A percentile compares a stretch with the other conserved stretches of the same genome.
Conservation (phyloP, 2,797 vertebrate genomes). For the Hydrophis major region DNA sequence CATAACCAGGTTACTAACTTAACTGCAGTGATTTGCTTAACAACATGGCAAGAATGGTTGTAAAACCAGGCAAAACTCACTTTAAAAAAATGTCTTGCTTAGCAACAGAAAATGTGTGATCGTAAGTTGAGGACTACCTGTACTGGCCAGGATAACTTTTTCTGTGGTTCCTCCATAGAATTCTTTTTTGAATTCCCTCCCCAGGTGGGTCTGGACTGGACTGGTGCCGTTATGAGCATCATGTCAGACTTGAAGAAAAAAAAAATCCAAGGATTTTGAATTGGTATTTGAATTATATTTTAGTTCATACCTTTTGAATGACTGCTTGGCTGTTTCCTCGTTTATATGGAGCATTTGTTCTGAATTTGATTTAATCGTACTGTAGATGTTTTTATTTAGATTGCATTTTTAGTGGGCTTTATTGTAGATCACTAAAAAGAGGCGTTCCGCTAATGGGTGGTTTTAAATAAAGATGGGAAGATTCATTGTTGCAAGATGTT, state of each 20-base stretch:
- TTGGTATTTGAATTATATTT: not conserved
- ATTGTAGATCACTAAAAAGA: not conserved
- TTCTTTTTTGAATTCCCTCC: not conserved
- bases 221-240: not conserved
- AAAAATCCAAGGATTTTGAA: too few species aligned
- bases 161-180: not conserved
- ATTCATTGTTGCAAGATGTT: not conserved
- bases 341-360: not conserved
- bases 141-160: not conserved
- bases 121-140: not conserved
- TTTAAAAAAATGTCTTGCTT: not conserved
- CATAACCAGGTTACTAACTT: not conserved
- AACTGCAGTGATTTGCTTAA: not conserved
- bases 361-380: not conserved
- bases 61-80: too few species aligned
- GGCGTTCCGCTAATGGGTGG: not conserved
- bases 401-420: not conserved
- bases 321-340: not conserved
- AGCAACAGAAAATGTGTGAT: not conserved
- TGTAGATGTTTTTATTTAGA: not conserved
- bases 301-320: not conserved
- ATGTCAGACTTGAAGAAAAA: too few species aligned
- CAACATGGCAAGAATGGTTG: not conserved
- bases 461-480: not conserved
- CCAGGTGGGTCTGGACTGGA: not conserved